Conservation (phyloP, 2,888 invertebrate genomes). For the Pasiphila rectangulata region DNA sequence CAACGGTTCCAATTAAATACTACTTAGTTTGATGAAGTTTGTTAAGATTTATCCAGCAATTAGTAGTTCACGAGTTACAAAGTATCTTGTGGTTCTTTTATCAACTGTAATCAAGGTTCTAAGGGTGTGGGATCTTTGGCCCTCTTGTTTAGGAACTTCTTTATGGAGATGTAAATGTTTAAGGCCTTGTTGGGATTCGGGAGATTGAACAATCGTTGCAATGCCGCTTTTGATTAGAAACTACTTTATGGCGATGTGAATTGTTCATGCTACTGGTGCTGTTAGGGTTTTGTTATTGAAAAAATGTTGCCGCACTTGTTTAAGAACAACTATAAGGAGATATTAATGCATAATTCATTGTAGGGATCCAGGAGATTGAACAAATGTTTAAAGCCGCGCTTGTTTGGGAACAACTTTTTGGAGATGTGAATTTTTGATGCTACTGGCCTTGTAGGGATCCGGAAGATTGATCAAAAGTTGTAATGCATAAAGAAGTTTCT, state of each 20-base stretch:
- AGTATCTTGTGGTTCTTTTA: conserved; percentile 36
- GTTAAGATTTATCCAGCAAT: conserved; percentile 49
- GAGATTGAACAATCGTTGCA: too few species aligned
- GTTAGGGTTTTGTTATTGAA: neutral
- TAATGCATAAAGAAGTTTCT: too few species aligned
- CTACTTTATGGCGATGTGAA: conserved; percentile 3
- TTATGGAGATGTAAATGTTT: too few species aligned
- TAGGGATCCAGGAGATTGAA: too few species aligned
- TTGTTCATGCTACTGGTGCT: neutral
- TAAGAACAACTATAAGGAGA: neutral
- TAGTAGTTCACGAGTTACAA: conserved; percentile 42
- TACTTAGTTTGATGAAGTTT: conserved; percentile 38
- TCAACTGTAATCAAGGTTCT: conserved; percentile 11
- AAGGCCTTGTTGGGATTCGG: too few species aligned
- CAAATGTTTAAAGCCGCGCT: neutral
- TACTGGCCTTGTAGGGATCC: too few species aligned
- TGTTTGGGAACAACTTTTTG: conserved; percentile 1
- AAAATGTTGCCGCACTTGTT: neutral
- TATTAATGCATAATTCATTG: neutral
- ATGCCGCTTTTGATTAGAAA: neutral
- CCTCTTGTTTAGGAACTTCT: too few species aligned
- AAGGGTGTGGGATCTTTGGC: neutral
- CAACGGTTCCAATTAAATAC: conserved; percentile 43
- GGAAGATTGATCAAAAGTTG: too few species aligned
- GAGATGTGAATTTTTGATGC: conserved; percentile 1